Base-by-base conservation (phyloP, 2,113 vertebrate genomes). In the Microtus oregoni region DNA sequence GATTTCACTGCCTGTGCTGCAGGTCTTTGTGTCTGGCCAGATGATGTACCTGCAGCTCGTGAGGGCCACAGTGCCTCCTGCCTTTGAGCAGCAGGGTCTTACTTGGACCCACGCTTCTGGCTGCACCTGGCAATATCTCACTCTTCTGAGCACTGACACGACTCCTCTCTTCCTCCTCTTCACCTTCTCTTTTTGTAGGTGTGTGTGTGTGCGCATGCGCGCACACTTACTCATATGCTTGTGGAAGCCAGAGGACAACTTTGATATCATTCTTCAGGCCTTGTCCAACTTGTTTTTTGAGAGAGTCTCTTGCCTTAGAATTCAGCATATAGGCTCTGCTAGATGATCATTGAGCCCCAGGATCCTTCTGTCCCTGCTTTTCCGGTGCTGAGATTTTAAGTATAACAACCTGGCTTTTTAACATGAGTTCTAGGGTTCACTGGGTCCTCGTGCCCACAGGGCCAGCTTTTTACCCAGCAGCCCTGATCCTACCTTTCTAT, bases 151-250 rank as follows among this genome's bases (percentile, higher is more conserved):
- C 90, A 81, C 65, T 67, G 50, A 72, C 44, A 7, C n/a, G 77
- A 85, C 28, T n/a, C 20, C n/a, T 70, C 22, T 14, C 38, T 81
- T 35, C 55, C 92, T 20, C 38, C 24, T 63, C 7, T 26, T 52
- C n/a, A 41, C 3, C n/a, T 28, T 30, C 7, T 63, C n/a, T 67
- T 5, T 35, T 17, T 79, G 47, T 19, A 19, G 15, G 28, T 17
- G 75, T 35, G 13, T 73, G 28, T 32, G 35, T 22, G 15, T 76
- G 24, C 3, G 44, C 0, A 17, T 5, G 12, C 2, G 5, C 1
- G 32, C 1, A 1, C 15, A 1, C 10, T 3, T 2, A 38, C 2
- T n/a, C 22, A 8, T 81, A 38, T 63, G n/a, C 22, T 7, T 17
- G n/a, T 83, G 55, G 12, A 83, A 8, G 24, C 55, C 55, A 63